phyloP scores from a whole-genome alignment of 1,140 invertebrate species.

The Ceratitis capitata region DNA sequence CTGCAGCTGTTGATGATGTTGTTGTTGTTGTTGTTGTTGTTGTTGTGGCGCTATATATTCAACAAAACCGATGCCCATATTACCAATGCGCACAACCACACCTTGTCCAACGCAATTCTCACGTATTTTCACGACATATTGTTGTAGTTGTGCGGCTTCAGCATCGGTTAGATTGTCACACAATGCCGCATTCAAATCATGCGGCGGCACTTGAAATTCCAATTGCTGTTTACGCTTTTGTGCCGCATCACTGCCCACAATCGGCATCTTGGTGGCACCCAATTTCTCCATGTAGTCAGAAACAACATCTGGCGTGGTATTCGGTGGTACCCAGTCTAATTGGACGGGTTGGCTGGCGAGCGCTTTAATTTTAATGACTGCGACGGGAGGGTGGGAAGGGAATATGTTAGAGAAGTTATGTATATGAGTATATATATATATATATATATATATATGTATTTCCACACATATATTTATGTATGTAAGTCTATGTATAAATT shows the following conservation, averaged over 20 bases:
- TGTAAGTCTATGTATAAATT: no score
- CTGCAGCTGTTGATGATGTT: constrained; percentile 1
- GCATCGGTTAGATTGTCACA: constrained; percentile 72
- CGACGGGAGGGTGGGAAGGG: constrained; percentile 41
- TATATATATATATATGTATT: not conserved
- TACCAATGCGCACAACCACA: constrained; percentile 69
- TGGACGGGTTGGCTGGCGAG: constrained; percentile 70
- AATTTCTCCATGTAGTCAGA: constrained; percentile 81
- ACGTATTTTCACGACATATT: constrained; percentile 73
- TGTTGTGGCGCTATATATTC: constrained; percentile 11
- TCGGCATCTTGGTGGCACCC: constrained; percentile 75
- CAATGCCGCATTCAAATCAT: constrained; percentile 75
- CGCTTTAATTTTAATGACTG: constrained; percentile 70
- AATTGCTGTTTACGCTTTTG: constrained; percentile 77
- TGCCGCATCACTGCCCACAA: constrained; percentile 80
- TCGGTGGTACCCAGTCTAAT: constrained; percentile 74
- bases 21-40: constrained; percentile 6
- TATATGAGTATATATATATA: not conserved
- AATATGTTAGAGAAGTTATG: not conserved
- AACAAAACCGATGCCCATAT: constrained; percentile 47
- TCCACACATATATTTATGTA: not conserved
- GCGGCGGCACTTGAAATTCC: constrained; percentile 82
- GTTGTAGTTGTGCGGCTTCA: constrained; percentile 71
- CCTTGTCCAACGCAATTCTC: constrained; percentile 73
- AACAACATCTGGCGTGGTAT: constrained; percentile 71